These are phyloP conservation scores for Spisula subtruncata DNA, from an alignment of 2,888 invertebrate genomes.

Conservation along the genomic window DNA sequence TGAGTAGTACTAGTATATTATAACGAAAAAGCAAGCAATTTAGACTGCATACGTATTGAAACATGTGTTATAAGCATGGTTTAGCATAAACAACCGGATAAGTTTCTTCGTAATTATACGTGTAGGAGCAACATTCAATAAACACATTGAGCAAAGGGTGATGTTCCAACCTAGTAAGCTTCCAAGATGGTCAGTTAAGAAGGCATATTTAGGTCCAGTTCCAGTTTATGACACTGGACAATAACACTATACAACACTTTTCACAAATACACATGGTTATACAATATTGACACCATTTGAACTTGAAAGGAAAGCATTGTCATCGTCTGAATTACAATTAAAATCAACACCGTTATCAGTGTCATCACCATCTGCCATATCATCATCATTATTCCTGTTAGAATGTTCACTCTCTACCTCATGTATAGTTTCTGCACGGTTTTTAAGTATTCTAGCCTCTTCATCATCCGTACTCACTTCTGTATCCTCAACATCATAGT, in stretches of 20 bases:
- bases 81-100: too few relatives aligned
- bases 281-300: not conserved
- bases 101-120: too few relatives aligned
- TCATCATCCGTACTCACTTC: slow-evolving; percentile 51
- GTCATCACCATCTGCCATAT: not conserved
- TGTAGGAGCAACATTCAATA: too few relatives aligned
- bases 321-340: not conserved
- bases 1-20: too few relatives aligned
- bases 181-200: not conserved
- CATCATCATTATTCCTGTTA: not conserved
- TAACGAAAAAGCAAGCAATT: too few relatives aligned
- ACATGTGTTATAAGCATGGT: too few relatives aligned
- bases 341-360: not conserved
- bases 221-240: not conserved
- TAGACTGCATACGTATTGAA: too few relatives aligned
- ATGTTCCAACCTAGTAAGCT: not conserved
- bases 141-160: not conserved
- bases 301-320: slow-evolving; percentile 4
- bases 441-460: slow-evolving; percentile 36
- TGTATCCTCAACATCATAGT: slow-evolving; percentile 75
- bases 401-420: slow-evolving; percentile 56
- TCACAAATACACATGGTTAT: not conserved
- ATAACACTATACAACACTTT: not conserved
- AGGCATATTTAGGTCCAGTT: too few relatives aligned
- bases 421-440: slow-evolving; percentile 62